Conservation (phyloP, 2,797 vertebrate species). For the Chelidonichthys spinosus region DNA sequence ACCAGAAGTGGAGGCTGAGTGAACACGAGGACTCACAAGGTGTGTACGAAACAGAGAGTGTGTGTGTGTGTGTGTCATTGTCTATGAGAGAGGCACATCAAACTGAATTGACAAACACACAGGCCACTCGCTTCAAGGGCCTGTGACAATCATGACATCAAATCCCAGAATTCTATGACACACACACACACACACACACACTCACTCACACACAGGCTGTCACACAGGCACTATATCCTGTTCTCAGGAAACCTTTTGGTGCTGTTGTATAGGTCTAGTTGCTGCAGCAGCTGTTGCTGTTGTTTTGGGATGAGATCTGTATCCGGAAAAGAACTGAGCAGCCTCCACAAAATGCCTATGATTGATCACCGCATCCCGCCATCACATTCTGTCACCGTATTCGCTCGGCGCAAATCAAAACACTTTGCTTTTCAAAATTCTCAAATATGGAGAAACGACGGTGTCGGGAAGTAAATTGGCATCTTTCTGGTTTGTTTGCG, state of each 20-base stretch:
- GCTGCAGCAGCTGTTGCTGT: conserved; percentile 64
- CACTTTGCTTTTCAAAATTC: conserved; percentile 77
- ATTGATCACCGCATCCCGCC: conserved; percentile 78
- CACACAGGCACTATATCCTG: conserved; percentile 46
- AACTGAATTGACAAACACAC: conserved; percentile 74
- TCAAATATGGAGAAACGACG: conserved; percentile 71
- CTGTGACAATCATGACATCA: conserved; percentile 73
- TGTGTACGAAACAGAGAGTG: conserved; percentile 37
- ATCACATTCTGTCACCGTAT: conserved; percentile 60
- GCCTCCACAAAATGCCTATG: conserved; percentile 72
- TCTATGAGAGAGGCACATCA: conserved; percentile 61
- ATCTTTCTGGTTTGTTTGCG: conserved; percentile 83
- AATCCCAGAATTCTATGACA: conserved; percentile 55
- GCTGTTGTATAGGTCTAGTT: conserved; percentile 49
- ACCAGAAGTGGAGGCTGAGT: conserved; percentile 56
- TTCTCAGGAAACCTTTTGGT: conserved; percentile 59
- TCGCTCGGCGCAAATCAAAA: conserved; percentile 72
- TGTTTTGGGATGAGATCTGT: conserved; percentile 62
- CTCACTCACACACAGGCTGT: conserved; percentile 29
- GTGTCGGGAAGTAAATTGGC: conserved; percentile 80
- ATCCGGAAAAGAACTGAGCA: conserved; percentile 61
- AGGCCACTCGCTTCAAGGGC: conserved; percentile 68
- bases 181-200: conserved; percentile 27
- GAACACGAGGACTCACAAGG: conserved; percentile 59
- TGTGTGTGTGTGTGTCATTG: conserved; percentile 12